phyloP scores from a whole-genome alignment of 2,888 invertebrate species.

The Galerucella nymphaeae region DNA sequence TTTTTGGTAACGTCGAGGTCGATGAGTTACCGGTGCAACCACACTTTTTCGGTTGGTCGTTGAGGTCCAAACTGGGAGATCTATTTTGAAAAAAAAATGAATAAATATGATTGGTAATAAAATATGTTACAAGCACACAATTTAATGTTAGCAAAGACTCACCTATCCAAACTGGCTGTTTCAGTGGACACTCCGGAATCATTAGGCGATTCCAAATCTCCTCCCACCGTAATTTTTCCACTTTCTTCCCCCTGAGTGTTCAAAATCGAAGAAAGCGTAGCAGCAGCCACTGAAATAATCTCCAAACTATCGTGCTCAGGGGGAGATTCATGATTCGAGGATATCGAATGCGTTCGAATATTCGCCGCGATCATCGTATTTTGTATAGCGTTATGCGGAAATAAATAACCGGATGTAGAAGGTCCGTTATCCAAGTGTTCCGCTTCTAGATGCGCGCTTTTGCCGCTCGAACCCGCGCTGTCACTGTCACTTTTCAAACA shows the following conservation, averaged over 20 bases:
- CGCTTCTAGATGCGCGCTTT: neutral
- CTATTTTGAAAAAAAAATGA: constrained; percentile 54
- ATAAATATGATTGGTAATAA: no score
- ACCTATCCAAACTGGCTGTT: constrained; percentile 73
- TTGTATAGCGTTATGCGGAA: constrained; percentile 72
- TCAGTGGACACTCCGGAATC: constrained; percentile 81
- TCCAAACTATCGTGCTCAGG: constrained; percentile 68
- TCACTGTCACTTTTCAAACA: constrained; percentile 47
- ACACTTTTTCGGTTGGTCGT: constrained; percentile 45
- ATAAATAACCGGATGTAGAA: constrained; percentile 74
- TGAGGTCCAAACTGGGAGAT: constrained; percentile 71
- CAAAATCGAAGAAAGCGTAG: constrained; percentile 71
- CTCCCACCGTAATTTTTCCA: constrained; percentile 53
- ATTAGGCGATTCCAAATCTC: constrained; percentile 62
- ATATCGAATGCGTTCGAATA: constrained; percentile 30
- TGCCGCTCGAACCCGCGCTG: constrained; percentile 53
- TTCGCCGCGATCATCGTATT: constrained; percentile 68
- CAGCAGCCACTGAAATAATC: constrained; percentile 74
- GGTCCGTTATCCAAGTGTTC: constrained; percentile 57
- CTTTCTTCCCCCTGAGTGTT: constrained; percentile 58
- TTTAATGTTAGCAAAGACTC: neutral
- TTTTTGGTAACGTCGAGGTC: constrained; percentile 11
- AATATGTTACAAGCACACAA: no score
- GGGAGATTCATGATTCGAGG: constrained; percentile 57
- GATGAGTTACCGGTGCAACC: constrained; percentile 38